Percentiles rank a stretch among this genome's conserved stretches.
Conservation (phyloP, 2,113 vertebrate species). For the Ahaetulla prasina region DNA sequence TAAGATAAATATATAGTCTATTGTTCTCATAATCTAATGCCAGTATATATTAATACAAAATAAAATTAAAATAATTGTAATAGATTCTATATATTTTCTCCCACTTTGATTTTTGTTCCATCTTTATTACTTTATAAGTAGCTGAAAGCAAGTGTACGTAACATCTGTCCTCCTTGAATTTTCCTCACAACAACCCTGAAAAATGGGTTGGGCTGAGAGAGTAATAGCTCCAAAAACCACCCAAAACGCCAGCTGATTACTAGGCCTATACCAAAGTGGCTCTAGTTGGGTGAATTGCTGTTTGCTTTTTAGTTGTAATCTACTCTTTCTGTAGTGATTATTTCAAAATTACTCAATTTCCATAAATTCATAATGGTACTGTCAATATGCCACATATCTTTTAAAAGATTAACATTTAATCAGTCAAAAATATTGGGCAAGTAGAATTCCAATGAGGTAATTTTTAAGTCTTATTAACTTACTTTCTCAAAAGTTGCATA, state of each 20-base stretch:
- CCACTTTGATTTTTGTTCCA: background rate
- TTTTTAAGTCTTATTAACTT: conserved; percentile 49
- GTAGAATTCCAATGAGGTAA: conserved; percentile 47
- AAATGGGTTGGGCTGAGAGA: too few relatives aligned
- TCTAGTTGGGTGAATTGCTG: background rate
- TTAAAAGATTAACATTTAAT: background rate
- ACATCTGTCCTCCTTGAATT: too few relatives aligned
- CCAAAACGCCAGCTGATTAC: too few relatives aligned
- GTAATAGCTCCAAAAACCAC: too few relatives aligned
- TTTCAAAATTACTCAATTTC: background rate
- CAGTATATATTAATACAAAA: background rate
- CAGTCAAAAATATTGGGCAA: conserved; percentile 24
- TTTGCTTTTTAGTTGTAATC: background rate
- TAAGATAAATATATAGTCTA: background rate
- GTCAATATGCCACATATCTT: background rate
- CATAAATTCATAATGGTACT: background rate
- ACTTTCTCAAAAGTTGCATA: conserved; percentile 31
- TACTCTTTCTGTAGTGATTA: background rate
- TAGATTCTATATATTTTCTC: background rate
- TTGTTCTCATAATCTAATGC: background rate
- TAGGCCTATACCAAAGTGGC: background rate
- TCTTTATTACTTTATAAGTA: too few relatives aligned
- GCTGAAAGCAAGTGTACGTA: background rate
- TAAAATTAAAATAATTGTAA: background rate
- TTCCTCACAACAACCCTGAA: too few relatives aligned